A percentile compares a stretch with the other conserved stretches of the same genome.
Evolutionary conservation across 2,888 invertebrate species (phyloP).

Genomic region (Tuberolachnus salignus): DNA sequence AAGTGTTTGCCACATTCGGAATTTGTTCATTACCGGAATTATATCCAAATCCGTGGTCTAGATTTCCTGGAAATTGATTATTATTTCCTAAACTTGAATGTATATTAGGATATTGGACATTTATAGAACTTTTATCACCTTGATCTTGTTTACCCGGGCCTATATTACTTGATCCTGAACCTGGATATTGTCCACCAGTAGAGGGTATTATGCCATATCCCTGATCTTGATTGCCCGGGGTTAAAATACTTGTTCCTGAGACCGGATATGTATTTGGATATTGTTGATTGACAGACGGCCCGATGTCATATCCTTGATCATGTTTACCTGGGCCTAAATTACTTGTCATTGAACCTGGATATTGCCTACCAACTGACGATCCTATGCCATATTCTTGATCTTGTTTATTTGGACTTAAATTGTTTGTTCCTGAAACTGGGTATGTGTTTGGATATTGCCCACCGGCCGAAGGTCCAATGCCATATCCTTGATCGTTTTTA

Average conservation of each 20-base stretch:
- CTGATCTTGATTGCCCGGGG: constrained; percentile 8
- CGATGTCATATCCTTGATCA: not conserved
- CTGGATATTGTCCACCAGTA: not conserved
- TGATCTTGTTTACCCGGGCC: not conserved
- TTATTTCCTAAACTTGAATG: not conserved
- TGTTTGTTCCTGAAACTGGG: not conserved
- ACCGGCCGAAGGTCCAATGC: not conserved
- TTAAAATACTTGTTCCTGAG: not conserved
- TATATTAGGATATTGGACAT: not conserved
- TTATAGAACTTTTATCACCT: not conserved
- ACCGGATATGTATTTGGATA: not conserved
- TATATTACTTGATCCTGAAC: not conserved
- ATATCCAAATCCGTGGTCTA: constrained; percentile 22
- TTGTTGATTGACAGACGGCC: not conserved
- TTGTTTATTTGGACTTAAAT: not conserved
- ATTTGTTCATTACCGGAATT: not conserved
- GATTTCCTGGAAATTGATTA: constrained; percentile 30
- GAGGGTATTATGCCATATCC: not conserved
- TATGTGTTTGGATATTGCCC: not conserved
- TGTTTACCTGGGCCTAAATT: not conserved
- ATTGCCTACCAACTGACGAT: not conserved
- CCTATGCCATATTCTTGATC: too few relatives aligned
- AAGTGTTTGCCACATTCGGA: not conserved
- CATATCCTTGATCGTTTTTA: not conserved
- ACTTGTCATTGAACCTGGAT: not conserved